These are phyloP conservation scores for Petaurus breviceps DNA, from an alignment of 2,113 vertebrate species.

Conservation along the genomic window DNA sequence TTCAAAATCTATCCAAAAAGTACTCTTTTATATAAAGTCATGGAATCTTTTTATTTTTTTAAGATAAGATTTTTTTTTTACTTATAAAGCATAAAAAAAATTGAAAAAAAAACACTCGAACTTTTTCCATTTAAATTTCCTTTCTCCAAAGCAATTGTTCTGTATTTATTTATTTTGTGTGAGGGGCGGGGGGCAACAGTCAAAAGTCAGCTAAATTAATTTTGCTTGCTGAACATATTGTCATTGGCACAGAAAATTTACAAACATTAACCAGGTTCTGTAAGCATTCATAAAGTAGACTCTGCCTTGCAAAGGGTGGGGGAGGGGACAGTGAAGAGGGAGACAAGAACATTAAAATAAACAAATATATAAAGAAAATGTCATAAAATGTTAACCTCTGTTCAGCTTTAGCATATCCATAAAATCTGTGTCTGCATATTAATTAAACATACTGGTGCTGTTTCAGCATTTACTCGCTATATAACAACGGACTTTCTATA, in stretches of 20 bases:
- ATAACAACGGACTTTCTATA: slow-evolving; percentile 3
- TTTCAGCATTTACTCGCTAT: slow-evolving; percentile 50
- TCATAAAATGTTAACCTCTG: slow-evolving; percentile 44
- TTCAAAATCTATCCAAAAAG: slow-evolving; percentile 10
- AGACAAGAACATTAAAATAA: slow-evolving; percentile 44
- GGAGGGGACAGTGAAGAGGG: not conserved
- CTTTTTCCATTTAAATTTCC: not conserved
- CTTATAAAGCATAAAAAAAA: not conserved
- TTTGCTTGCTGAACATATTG: slow-evolving; percentile 13
- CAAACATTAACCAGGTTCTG: not conserved
- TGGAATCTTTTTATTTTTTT: not conserved
- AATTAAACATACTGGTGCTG: slow-evolving; percentile 51
- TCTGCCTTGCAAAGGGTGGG: not conserved
- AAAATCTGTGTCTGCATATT: slow-evolving; percentile 50
- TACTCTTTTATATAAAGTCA: slow-evolving; percentile 12
- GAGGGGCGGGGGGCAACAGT: not conserved
- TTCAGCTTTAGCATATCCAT: slow-evolving; percentile 31
- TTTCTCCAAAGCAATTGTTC: not conserved
- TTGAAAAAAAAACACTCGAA: not conserved
- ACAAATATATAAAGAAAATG: slow-evolving; percentile 25
- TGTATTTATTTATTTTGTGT: slow-evolving; percentile 6
- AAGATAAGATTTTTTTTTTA: not conserved
- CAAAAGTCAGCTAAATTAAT: not conserved
- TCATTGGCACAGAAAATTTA: slow-evolving; percentile 34
- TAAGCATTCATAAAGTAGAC: slow-evolving; percentile 43